These are phyloP conservation scores for Dipus sagitta DNA, from an alignment of 2,797 vertebrate species.

Conservation along the genomic window DNA sequence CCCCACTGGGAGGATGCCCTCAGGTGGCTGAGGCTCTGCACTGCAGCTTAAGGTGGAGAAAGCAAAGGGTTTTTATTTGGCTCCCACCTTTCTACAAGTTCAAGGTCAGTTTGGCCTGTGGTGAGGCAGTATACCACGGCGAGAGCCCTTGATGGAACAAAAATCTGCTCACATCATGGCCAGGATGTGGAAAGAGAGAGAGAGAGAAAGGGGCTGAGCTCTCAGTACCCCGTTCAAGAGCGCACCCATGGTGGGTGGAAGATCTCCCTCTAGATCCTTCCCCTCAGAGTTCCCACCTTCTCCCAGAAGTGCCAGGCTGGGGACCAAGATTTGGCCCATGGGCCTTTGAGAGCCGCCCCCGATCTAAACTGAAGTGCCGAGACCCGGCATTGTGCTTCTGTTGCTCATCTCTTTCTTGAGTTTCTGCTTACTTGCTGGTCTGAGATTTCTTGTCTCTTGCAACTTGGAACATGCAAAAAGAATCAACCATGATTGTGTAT, in stretches of 20 bases:
- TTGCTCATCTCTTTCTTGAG: background rate
- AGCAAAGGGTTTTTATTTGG: background rate
- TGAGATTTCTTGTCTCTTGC: slow-evolving; percentile 36
- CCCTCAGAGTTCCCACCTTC: background rate
- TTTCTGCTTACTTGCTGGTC: slow-evolving; percentile 10
- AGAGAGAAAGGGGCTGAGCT: background rate
- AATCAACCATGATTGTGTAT: background rate
- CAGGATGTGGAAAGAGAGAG: background rate
- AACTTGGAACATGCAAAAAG: background rate
- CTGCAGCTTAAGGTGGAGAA: background rate
- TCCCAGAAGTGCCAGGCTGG: background rate
- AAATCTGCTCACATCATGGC: background rate
- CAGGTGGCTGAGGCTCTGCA: background rate
- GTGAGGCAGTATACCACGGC: background rate
- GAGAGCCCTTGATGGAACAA: fast-evolving
- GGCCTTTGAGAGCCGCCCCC: background rate
- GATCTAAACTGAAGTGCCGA: background rate
- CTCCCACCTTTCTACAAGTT: background rate
- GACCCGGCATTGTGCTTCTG: background rate
- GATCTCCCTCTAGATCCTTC: background rate
- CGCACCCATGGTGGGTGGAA: background rate
- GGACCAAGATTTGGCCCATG: background rate
- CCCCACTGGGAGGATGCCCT: background rate
- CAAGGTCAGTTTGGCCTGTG: background rate
- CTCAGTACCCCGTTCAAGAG: background rate